Percentiles rank a stretch among this genome's conserved stretches.
Conservation (phyloP, 1,140 invertebrate genomes). For the Diabrotica virgifera region DNA sequence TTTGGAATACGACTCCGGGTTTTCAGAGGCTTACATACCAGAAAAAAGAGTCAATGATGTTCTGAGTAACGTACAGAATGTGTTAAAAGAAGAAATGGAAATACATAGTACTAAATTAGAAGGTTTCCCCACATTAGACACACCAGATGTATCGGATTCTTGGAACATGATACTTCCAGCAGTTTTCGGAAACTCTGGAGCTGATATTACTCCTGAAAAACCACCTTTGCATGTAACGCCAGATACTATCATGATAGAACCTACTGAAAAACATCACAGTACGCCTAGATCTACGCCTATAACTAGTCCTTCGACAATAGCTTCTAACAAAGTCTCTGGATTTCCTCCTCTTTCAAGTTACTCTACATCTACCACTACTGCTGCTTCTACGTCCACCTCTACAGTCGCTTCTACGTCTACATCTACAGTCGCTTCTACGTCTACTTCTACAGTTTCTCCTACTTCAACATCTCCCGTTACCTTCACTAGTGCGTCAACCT, state of each 20-base stretch:
- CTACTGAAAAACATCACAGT: constrained; percentile 28
- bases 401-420: background rate
- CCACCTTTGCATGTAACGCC: constrained; percentile 34
- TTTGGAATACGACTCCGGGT: constrained; percentile 35
- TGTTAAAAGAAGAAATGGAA: constrained; percentile 73
- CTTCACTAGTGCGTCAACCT: background rate
- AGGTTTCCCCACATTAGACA: constrained; percentile 56
- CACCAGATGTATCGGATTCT: constrained; percentile 67
- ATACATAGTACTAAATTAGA: constrained; percentile 55
- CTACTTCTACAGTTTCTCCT: background rate
- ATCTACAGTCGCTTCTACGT: background rate
- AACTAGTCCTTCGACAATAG: background rate
- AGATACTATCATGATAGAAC: constrained; percentile 43
- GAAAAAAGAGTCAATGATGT: constrained; percentile 73
- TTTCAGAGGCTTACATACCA: constrained; percentile 47
- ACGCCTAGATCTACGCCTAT: constrained; percentile 14
- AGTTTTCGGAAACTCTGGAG: constrained; percentile 66
- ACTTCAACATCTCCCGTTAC: background rate
- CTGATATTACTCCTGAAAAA: constrained; percentile 41
- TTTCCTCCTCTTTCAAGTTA: constrained; percentile 5
- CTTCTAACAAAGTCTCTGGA: background rate
- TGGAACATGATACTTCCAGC: constrained; percentile 78
- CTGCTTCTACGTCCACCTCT: background rate
- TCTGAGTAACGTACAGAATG: constrained; percentile 76
- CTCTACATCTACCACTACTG: background rate